phyloP scores from a whole-genome alignment of 2,113 vertebrate species.

The Ariopsis seemanni region DNA sequence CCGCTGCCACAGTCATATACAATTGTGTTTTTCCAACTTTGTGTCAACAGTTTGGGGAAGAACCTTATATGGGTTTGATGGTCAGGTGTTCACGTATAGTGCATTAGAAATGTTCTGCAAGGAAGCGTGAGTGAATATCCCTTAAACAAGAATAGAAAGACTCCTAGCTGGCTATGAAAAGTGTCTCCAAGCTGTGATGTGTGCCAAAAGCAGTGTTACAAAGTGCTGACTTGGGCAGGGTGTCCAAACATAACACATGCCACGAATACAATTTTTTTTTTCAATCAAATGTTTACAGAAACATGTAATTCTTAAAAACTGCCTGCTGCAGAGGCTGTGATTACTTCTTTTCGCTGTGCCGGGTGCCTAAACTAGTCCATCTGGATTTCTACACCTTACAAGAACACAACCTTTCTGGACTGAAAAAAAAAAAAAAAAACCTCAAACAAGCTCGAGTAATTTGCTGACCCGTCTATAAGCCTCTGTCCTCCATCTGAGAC shows the following conservation, averaged over 20 bases:
- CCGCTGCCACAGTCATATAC: not conserved
- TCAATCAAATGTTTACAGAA: too few species aligned
- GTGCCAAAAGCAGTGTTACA: too few species aligned
- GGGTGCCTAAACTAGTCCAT: not conserved
- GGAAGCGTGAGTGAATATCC: too few species aligned
- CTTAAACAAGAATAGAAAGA: too few species aligned
- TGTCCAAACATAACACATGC: too few species aligned
- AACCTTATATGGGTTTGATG: not conserved
- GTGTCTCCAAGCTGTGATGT: too few species aligned
- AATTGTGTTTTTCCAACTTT: not conserved
- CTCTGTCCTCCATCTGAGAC: not conserved
- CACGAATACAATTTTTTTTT: too few species aligned
- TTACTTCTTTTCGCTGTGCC: not conserved
- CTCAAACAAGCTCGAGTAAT: not conserved
- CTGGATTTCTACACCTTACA: not conserved
- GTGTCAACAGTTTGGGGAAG: not conserved
- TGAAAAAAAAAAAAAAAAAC: not conserved
- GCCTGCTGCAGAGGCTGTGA: not conserved
- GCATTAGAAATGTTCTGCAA: too few species aligned
- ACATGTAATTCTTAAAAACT: too few species aligned
- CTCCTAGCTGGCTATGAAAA: too few species aligned
- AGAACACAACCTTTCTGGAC: not conserved
- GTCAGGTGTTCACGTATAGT: not conserved
- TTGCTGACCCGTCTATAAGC: not conserved
- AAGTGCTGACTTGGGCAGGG: too few species aligned